Evolutionary conservation across 2,113 vertebrate species (phyloP).

Genomic region (Callochromis pleurospilus): DNA sequence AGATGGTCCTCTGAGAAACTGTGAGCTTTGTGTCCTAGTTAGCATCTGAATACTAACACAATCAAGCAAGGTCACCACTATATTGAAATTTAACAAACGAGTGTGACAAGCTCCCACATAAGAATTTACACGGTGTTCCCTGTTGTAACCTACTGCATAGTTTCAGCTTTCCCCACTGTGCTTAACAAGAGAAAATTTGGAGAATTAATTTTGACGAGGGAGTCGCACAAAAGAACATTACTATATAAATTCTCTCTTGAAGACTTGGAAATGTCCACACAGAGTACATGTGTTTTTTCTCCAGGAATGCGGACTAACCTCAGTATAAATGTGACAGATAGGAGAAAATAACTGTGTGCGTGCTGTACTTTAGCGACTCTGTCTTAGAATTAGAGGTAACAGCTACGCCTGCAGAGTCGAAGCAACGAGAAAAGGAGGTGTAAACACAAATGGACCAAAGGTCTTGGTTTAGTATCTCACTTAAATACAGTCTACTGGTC

Average conservation of each 20-base stretch:
- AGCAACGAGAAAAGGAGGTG: background rate
- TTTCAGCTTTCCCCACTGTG: background rate
- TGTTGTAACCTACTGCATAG: background rate
- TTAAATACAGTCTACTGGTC: background rate
- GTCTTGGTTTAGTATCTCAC: background rate
- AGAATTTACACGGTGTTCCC: background rate
- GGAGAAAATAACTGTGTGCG: background rate
- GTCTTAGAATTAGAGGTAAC: background rate
- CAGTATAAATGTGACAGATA: background rate
- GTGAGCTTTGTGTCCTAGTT: slow-evolving; percentile 59
- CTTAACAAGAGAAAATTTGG: background rate
- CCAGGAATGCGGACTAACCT: background rate
- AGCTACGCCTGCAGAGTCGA: background rate
- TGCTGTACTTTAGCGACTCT: background rate
- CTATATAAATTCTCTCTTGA: slow-evolving; percentile 30
- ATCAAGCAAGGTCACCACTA: slow-evolving; percentile 1
- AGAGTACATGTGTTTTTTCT: background rate
- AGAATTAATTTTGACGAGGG: slow-evolving; percentile 14
- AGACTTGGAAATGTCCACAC: background rate
- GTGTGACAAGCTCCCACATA: background rate
- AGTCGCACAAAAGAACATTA: background rate
- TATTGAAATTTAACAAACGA: background rate
- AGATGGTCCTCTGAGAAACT: slow-evolving; percentile 55
- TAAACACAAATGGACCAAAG: background rate
- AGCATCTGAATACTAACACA: slow-evolving; percentile 45